Conservation (phyloP, 2,797 vertebrate genomes). For the Pampus argenteus region DNA sequence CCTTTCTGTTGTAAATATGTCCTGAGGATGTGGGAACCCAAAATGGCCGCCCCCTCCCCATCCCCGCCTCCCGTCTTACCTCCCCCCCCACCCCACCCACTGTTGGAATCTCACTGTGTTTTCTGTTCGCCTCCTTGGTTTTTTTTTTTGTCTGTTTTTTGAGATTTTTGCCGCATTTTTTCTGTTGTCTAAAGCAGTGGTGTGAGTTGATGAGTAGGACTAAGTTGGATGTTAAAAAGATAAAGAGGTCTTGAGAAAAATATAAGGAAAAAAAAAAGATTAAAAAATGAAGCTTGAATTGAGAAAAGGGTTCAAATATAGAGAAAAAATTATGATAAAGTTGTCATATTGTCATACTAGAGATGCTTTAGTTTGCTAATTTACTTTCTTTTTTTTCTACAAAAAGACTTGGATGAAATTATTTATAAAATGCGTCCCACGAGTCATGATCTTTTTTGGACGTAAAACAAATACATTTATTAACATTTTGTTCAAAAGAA, state of each 20-base stretch:
- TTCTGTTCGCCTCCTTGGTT: conserved; percentile 76
- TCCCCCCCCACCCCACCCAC: conserved; percentile 21
- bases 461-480: conserved; percentile 88
- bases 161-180: conserved; percentile 78
- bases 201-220: conserved; percentile 82
- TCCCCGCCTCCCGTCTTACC: neutral
- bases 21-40: conserved; percentile 68
- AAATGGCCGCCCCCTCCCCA: conserved; percentile 18
- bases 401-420: conserved; percentile 89
- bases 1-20: conserved; percentile 85
- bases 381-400: conserved; percentile 90
- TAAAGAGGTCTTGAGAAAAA: conserved; percentile 70
- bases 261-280: conserved; percentile 38
- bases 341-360: conserved; percentile 89
- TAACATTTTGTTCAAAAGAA: conserved; percentile 88
- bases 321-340: conserved; percentile 84
- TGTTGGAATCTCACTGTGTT: conserved; percentile 77
- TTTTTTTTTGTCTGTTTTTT: conserved; percentile 75
- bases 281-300: conserved; percentile 70
- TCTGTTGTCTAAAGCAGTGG: conserved; percentile 80
- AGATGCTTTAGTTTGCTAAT: conserved; percentile 89
- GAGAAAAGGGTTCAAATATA: conserved; percentile 81
- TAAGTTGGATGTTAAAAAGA: conserved; percentile 78
- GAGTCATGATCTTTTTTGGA: conserved; percentile 90
- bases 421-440: conserved; percentile 91